Evolutionary conservation across 1,140 invertebrate species (phyloP).

Genomic region (Ericerus pela): DNA sequence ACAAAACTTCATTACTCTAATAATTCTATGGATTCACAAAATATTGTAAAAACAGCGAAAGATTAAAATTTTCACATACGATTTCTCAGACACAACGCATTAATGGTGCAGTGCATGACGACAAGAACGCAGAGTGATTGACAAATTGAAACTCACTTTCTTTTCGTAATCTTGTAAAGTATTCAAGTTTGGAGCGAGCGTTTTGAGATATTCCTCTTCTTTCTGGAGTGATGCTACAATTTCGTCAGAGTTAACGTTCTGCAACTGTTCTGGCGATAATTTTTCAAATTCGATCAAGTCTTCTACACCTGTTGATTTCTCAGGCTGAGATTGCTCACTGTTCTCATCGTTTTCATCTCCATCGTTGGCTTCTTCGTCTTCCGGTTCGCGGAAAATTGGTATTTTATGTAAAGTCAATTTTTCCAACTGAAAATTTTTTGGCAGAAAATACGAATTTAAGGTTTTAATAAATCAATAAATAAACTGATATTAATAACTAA

Average conservation of each 20-base stretch:
- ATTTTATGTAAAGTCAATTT: slow-evolving; percentile 53
- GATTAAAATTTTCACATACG: too few species aligned
- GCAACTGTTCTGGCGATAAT: slow-evolving; percentile 54
- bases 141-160: slow-evolving; percentile 30
- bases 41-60: too few species aligned
- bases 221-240: slow-evolving; percentile 45
- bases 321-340: slow-evolving; percentile 29
- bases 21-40: too few species aligned
- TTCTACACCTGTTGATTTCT: slow-evolving; percentile 14
- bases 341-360: not conserved
- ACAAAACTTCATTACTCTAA: too few species aligned
- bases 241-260: slow-evolving; percentile 39
- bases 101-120: too few species aligned
- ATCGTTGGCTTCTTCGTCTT: not conserved
- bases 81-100: too few species aligned
- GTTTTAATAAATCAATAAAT: not conserved
- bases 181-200: slow-evolving; percentile 60
- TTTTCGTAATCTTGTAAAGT: slow-evolving; percentile 56
- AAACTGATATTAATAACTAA: not conserved
- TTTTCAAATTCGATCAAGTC: slow-evolving; percentile 15
- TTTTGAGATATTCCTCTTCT: slow-evolving; percentile 48
- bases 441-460: not conserved
- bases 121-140: not conserved
- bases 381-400: slow-evolving; percentile 31
- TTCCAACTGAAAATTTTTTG: slow-evolving; percentile 34